Base-by-base conservation (phyloP, 2,888 invertebrate genomes). In the Heterodera filipjevi region DNA sequence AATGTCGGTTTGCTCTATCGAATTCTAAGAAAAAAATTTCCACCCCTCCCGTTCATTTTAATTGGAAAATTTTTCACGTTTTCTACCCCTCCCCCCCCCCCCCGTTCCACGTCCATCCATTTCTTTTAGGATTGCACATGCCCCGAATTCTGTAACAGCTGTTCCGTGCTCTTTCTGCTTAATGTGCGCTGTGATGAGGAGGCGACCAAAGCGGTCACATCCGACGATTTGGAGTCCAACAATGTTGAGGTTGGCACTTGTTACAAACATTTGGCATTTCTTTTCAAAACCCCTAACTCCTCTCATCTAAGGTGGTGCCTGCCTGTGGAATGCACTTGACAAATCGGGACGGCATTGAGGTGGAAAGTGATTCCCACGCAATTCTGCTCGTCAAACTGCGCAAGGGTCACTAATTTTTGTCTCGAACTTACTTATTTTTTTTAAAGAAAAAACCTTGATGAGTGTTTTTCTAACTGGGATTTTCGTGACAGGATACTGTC, bases 91-190 rank as follows among this genome's bases (percentile, higher is more conserved):
- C 8, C 39, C 39, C 39, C 39, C 39, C 39, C 39, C 39, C 10
- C 10, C 10, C 27, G 14, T 77, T 77, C 32, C 14, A 19, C 49
- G 88, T 19, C 2, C 53, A 19, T 53, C 22, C 3, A 19, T 53
- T 19, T 14, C 16, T 19, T 53, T 39, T 90, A 95, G 91, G 98
- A 99, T 90, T 99, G 99, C 89, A 93, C 94, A 84, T 99, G 99
- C 89, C 93, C 94, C 35, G 98, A 99, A 90, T 99, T 99, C 90
- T 99, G 99, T 90, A 93, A 94, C 2, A 95, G 96, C 84, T 99
- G 99, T 90, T 95, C 97, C 83, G 97, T 99, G 0, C 97, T 98
- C 90, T 98, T 99, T 89, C 95, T 95, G 0, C 91, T 99, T 77
- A 95, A 98, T 90, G 98, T 98, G 0, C 95, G 95, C 90, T 98